phyloP scores from a whole-genome alignment of 92 coral and sea anemone species.

The Phymanthus crucifer region DNA sequence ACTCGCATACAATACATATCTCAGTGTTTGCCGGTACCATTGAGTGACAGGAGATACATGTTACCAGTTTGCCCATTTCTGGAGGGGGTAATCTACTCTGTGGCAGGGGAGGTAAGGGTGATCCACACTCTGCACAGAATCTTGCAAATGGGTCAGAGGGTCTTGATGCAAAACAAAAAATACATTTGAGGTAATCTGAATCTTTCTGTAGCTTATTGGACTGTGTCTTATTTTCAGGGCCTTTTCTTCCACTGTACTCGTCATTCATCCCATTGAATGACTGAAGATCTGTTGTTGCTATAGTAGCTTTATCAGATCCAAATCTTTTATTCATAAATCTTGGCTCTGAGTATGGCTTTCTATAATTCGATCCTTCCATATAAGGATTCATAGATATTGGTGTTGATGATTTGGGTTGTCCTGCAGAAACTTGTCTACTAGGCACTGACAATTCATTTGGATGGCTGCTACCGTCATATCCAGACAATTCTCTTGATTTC shows the following conservation, averaged over 20 bases:
- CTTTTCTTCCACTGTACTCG: constrained; percentile 43
- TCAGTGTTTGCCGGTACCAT: constrained; percentile 95
- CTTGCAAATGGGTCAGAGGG: constrained; percentile 98
- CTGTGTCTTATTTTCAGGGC: constrained; percentile 68
- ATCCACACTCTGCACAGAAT: constrained; percentile 94
- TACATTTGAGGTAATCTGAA: constrained; percentile 82
- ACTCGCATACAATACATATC: constrained; percentile 88
- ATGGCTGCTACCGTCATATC: constrained; percentile 19
- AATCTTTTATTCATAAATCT: constrained; percentile 73
- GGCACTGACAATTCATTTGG: neutral
- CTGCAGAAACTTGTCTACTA: neutral
- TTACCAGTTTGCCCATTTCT: constrained; percentile 88
- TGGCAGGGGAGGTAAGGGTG: constrained; percentile 86
- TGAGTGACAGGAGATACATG: constrained; percentile 94
- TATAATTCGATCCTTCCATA: constrained; percentile 52
- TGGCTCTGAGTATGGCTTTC: constrained; percentile 70
- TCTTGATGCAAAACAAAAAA: constrained; percentile 93
- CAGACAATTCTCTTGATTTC: constrained; percentile 53
- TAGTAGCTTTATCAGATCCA: constrained; percentile 73
- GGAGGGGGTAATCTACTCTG: constrained; percentile 90
- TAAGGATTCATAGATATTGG: constrained; percentile 52
- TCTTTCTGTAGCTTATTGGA: constrained; percentile 68
- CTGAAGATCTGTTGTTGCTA: constrained; percentile 56
- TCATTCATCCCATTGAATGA: constrained; percentile 49
- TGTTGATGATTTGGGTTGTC: constrained; percentile 57